Evolutionary conservation across 1,140 invertebrate genomes (phyloP).

Genomic region (Pentalonia nigronervosa): DNA sequence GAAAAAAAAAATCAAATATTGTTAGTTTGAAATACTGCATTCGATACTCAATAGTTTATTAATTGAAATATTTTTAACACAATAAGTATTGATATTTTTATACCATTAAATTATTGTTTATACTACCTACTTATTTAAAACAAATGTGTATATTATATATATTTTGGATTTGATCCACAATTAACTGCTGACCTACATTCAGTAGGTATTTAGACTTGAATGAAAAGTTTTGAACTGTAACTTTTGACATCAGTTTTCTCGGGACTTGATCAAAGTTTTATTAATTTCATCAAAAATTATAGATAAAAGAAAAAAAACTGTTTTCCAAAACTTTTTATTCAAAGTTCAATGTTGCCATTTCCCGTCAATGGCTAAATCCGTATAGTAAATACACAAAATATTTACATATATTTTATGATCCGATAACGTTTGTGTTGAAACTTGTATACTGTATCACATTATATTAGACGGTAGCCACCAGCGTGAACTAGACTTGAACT

Average conservation of each 20-base stretch:
- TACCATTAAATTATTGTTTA: neutral
- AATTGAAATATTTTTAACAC: neutral
- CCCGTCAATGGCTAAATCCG: neutral
- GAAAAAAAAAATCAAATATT: neutral
- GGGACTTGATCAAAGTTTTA: neutral
- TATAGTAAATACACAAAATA: neutral
- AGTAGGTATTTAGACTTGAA: neutral
- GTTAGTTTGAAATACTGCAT: neutral
- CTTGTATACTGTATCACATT: neutral
- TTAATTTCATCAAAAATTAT: neutral
- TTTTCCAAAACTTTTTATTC: neutral
- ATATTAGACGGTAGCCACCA: neutral
- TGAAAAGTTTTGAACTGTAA: conserved; percentile 1
- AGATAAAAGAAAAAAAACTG: neutral
- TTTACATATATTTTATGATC: neutral
- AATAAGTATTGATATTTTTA: no score
- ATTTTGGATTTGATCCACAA: neutral
- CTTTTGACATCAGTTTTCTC: neutral
- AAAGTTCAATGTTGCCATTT: neutral
- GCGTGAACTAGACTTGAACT: neutral
- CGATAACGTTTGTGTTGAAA: neutral
- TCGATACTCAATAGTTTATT: neutral
- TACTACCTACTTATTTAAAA: neutral
- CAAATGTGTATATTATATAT: neutral
- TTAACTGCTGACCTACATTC: neutral